Percentiles rank a stretch among this genome's conserved stretches.
Evolutionary conservation across 2,888 invertebrate species (phyloP).

Genomic region (Creontiades dilutus): DNA sequence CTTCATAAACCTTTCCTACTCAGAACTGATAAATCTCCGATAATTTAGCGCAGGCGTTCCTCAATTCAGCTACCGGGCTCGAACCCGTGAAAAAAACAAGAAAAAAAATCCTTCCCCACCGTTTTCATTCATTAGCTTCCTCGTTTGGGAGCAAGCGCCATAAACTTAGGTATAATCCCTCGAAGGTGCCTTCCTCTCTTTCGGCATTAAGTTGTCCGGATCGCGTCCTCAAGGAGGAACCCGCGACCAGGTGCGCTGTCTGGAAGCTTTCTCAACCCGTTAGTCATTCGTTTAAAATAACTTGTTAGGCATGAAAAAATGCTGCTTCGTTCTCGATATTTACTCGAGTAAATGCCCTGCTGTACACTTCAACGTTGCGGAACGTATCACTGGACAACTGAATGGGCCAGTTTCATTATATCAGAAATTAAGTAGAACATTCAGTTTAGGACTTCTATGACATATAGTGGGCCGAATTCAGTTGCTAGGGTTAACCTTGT

Average conservation of each 20-base stretch:
- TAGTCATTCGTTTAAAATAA: slow-evolving; percentile 11
- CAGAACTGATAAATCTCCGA: neutral
- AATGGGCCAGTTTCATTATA: no score
- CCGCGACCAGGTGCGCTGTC: slow-evolving; percentile 18
- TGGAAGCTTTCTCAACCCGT: neutral
- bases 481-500: no score
- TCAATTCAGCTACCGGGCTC: slow-evolving; percentile 2
- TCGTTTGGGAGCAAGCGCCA: neutral
- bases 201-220: slow-evolving; percentile 25
- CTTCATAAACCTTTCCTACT: no score
- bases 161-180: slow-evolving; percentile 7
- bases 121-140: slow-evolving; percentile 22
- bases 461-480: no score
- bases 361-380: no score
- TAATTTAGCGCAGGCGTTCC: neutral
- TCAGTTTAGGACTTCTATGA: no score
- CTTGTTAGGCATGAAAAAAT: neutral
- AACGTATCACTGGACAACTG: no score
- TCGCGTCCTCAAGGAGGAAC: slow-evolving; percentile 4
- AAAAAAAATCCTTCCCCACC: neutral
- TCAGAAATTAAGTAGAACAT: no score
- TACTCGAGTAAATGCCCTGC: no score
- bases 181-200: neutral
- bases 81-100: neutral
- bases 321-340: no score